Base-by-base conservation (phyloP, 2,113 vertebrate genomes). In the Pardalotus punctatus region DNA sequence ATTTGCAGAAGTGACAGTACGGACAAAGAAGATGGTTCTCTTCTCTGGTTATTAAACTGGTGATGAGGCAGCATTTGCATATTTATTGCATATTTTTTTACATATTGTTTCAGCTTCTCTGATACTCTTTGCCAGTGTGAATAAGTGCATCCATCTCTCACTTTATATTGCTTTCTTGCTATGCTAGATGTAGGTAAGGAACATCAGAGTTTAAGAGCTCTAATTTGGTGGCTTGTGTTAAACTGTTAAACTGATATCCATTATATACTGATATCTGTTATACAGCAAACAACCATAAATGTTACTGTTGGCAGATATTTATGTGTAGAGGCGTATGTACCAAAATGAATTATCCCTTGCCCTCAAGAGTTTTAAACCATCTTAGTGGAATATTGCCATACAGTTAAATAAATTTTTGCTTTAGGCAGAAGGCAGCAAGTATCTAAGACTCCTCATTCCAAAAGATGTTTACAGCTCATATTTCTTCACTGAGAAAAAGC, bases 301-400 rank as follows among this genome's bases (percentile, higher is more conserved):
- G 65, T 71, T 92, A 31, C n/a, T 86, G 45, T 36, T 94, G 81
- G 43, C 84, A 74, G 66, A 43, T 76, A 72, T 79, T 84, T 95
- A 48, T 79, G 61, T 82, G 74, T 80, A 67, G 48, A 87, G 36
- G 61, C 23, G 0, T 76, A 35, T 69, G 87, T 82, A 88, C 79
- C 53, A 88, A 85, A 91, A 82, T 53, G 53, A 89, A 67, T 94
- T 94, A 64, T 67, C 78, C 71, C 58, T 74, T 95, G 73, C 84
- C 57, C 84, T 91, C 71, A 94, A 78, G 89, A 91, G 38, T 82
- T 94, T 93, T 91, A 87, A 93, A 81, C 78, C 87, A 84, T 84
- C 45, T 87, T 64, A 54, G 61, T 84, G 66, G 73, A 91, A 67
- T 94, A 93, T 82, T 94, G 61, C 86, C 81, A 62, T 58, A 54